Evolutionary conservation across 1,140 invertebrate genomes (phyloP), one percentile per base, ranked within the genome.

Genomic region (Xylocopa sonorina): DNA sequence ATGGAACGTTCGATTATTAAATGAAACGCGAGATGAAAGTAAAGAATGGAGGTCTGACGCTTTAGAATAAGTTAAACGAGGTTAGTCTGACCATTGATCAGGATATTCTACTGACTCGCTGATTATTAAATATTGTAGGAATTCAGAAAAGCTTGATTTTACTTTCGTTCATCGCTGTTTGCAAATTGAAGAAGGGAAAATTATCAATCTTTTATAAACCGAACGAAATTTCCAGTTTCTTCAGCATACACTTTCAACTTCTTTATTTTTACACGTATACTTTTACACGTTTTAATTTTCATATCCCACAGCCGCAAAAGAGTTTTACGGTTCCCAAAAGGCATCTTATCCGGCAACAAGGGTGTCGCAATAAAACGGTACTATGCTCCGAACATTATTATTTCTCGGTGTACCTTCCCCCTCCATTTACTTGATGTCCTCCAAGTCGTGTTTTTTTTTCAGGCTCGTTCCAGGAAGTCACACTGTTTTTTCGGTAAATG

Each of bases 341-440:
- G 64, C 43, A 71, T 57, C 14, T 81, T 21, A 34, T 16, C 24
- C 29, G 43, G 71, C 60, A 41, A 76, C 74, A 50, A 81, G 24
- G 21, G 5, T 50, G 21, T 51, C 38, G 72, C 78, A 78, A 88
- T 88, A 86, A 85, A 87, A 60, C 80, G 69, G 32, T 63, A 80
- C 57, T 18, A 57, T 58, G 69, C 72, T 66, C 77, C 51, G 48
- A 80, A 78, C 77, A 62, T 53, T 74, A 82, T 85, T 83, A 81
- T 71, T 88, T 77, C 67, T 66, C 21, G 16, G 50, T 32, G 46
- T 32, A 63, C 21, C 29, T 27, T 53, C 16, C 29, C 16, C 29
- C 24, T 50, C 46, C 63, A 51, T 77, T 83, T 67, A 81, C 57
- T 24, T 38, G 0, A 48, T 72, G 41, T 72, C 29, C 51, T 48